phyloP scores from a whole-genome alignment of 2,113 vertebrate genomes.

The Cranoglanis bouderius region DNA sequence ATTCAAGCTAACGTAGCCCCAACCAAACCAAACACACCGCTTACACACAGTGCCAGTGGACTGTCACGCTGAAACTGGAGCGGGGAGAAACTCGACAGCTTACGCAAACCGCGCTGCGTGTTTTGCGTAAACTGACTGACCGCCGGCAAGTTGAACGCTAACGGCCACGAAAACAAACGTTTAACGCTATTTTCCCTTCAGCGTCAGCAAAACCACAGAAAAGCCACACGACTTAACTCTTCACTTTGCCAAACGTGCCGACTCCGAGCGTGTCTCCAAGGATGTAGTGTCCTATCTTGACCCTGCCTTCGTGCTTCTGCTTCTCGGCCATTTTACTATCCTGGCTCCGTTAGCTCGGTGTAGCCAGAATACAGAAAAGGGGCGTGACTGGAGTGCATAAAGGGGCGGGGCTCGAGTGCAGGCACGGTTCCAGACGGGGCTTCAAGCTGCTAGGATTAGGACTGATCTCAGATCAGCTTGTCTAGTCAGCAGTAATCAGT shows the following conservation, averaged over 20 bases:
- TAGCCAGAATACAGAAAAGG: constrained; percentile 69
- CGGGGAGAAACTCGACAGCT: not conserved
- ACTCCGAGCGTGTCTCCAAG: constrained; percentile 96
- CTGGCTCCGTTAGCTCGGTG: constrained; percentile 39
- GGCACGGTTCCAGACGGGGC: not conserved
- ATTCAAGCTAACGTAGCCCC: not conserved
- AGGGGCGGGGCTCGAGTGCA: constrained; percentile 48
- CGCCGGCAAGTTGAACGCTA: constrained; percentile 62
- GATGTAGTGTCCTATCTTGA: constrained; percentile 95
- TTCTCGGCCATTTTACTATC: constrained; percentile 92
- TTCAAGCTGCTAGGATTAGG: not conserved
- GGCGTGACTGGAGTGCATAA: constrained; percentile 60
- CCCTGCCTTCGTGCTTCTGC: constrained; percentile 92
- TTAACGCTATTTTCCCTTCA: constrained; percentile 17
- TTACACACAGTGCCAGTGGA: not conserved
- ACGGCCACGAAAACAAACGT: constrained; percentile 44
- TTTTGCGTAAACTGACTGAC: constrained; percentile 48
- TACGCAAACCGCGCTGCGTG: constrained; percentile 53
- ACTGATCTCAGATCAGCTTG: constrained; percentile 46
- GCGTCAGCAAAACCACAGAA: constrained; percentile 31
- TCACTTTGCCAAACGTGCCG: constrained; percentile 98
- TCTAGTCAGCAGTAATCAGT: not conserved
- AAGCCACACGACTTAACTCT: constrained; percentile 86
- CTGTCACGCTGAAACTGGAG: constrained; percentile 3
- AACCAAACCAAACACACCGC: not conserved